These are phyloP conservation scores for Synergus umbraculus DNA, from an alignment of 2,888 invertebrate species.

Conservation along the genomic window DNA sequence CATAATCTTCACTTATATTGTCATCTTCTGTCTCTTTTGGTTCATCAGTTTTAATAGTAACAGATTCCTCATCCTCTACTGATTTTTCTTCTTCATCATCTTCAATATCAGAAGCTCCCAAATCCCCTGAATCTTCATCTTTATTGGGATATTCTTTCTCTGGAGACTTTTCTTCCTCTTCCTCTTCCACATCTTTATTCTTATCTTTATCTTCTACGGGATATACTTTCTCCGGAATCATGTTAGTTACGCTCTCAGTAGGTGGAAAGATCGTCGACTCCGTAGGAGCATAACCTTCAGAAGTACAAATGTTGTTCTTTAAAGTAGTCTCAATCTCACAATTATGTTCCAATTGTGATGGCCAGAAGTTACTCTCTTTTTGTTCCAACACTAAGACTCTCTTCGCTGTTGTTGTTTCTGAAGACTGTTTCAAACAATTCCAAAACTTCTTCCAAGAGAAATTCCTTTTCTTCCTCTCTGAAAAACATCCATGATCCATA, in stretches of 20 bases:
- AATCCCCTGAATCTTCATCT: neutral
- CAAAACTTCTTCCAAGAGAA: conserved; percentile 33
- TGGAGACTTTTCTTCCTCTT: neutral
- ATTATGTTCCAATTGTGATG: neutral
- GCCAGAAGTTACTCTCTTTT: neutral
- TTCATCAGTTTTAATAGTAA: neutral
- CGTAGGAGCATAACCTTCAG: neutral
- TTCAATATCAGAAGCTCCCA: neutral
- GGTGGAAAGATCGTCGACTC: neutral
- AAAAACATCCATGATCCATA: neutral
- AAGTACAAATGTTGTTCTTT: neutral
- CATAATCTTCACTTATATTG: neutral
- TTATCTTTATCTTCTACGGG: neutral
- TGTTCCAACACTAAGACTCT: neutral
- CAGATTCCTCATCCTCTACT: neutral
- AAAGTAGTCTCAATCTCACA: neutral
- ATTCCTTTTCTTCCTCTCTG: neutral
- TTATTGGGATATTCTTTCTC: neutral
- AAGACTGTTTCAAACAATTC: conserved; percentile 21
- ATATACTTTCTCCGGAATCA: neutral
- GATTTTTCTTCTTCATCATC: neutral
- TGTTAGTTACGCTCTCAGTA: neutral
- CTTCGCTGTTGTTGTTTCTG: neutral
- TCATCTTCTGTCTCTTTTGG: neutral
- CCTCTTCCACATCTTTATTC: neutral